A percentile compares a stretch with the other conserved stretches of the same genome.
Conservation (phyloP, 2,113 vertebrate species). For the Eolophus roseicapilla region DNA sequence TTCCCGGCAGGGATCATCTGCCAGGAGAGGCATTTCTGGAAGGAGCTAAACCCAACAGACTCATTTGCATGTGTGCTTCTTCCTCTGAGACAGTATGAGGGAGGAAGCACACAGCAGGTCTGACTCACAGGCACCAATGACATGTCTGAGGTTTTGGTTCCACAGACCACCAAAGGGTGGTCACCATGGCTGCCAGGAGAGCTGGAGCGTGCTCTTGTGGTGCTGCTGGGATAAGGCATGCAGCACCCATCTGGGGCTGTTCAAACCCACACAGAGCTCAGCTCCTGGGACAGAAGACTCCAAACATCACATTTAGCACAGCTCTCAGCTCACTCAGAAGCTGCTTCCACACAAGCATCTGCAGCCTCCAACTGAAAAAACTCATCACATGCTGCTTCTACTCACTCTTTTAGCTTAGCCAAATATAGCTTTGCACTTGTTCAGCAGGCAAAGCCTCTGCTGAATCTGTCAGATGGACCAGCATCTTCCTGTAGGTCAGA, state of each 20-base stretch:
- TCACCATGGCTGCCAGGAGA: neutral
- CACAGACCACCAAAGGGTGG: neutral
- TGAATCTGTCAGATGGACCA: neutral
- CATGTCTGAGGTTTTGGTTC: neutral
- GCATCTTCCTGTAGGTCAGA: neutral
- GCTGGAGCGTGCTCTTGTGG: neutral
- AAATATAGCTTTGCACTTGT: neutral
- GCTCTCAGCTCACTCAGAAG: neutral
- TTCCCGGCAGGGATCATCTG: neutral
- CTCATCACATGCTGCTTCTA: neutral
- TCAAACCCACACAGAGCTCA: neutral
- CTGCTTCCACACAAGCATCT: neutral
- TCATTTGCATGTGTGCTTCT: neutral
- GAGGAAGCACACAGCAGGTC: neutral
- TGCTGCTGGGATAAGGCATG: neutral
- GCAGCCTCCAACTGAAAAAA: neutral
- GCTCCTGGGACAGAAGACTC: neutral
- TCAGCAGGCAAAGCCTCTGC: neutral
- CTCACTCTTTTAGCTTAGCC: neutral
- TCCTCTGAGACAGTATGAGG: neutral
- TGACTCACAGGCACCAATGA: neutral
- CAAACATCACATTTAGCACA: neutral
- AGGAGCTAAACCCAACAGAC: neutral
- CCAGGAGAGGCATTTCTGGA: neutral
- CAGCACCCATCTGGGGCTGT: rapidly evolving